Base-by-base conservation (phyloP, 1,140 invertebrate species). In the Branchinecta lindahli region DNA sequence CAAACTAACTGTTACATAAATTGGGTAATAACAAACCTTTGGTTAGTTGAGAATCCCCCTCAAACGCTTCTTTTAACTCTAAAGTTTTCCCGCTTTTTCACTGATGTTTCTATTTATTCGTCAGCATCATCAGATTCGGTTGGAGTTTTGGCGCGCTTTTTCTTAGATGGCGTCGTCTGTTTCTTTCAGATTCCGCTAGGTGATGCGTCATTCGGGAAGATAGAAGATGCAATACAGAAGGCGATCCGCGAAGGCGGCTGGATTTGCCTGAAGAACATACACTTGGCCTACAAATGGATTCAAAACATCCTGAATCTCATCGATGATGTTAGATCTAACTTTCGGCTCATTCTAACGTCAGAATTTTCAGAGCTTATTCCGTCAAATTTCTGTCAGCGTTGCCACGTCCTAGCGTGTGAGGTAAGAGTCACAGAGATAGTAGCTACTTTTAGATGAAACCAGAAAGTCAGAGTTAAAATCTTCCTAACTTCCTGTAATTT, bases 191-290 rank as follows among this genome's bases (percentile, higher is more conserved):
- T 73, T 72, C 72, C 46, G 70, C 68, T 18, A 69, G 74, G 81
- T 81, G 80, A 81, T 81, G 78, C 77, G 68, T 68, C 70, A 75
- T 76, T 66, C 78, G 77, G 74, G 67, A 61, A 61, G 18, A 20
- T 61, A 15, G 52, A 15, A 61, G 52, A 61, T 15, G 12, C 52
- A 20, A 61, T 61, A 61, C 2, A 20, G 18, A 61, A 81, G 70
- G 66, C 82, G 74, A 76, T 82, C 18, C 77, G 78, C 69, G 79
- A 83, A 71, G 88, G 88, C 6, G 79, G 83, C 18, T 93, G 91
- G 90, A 75, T 92, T 6, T 85, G 88, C 66, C 77, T 95, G 45
- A 94, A 93, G 78, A 96, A 96, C 79, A 81, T 96, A 0, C 94
- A 96, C 78, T 80, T 96, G 12, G 88, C 92, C 12, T 85, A 86